phyloP scores from a whole-genome alignment of 1,140 invertebrate species.

The Lordiphosa stackelbergi region DNA sequence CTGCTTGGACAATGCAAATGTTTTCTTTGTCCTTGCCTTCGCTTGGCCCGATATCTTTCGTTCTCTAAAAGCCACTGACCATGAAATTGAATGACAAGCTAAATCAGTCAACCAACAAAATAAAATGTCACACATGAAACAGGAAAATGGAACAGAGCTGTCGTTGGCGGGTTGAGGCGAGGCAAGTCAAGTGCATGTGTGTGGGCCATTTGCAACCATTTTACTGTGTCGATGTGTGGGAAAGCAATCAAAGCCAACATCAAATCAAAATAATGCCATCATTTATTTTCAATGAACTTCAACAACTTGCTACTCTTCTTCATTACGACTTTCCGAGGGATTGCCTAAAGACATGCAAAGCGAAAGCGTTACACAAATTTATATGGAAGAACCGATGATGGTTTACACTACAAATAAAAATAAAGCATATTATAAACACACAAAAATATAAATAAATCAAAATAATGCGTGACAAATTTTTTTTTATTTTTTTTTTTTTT shows the following conservation, averaged over 20 bases:
- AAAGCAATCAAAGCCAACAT: slow-evolving; percentile 72
- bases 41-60: slow-evolving; percentile 28
- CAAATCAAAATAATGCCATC: slow-evolving; percentile 73
- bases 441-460: too few relatives aligned
- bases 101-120: slow-evolving; percentile 72
- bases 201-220: slow-evolving; percentile 49
- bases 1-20: slow-evolving; percentile 47
- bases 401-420: not conserved
- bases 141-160: slow-evolving; percentile 5
- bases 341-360: slow-evolving; percentile 55
- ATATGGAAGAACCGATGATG: not conserved
- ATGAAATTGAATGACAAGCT: slow-evolving; percentile 73
- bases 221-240: slow-evolving; percentile 26
- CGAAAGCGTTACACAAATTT: not conserved
- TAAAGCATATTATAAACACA: too few relatives aligned
- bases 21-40: slow-evolving; percentile 17
- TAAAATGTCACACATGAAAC: slow-evolving; percentile 51
- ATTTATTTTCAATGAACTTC: slow-evolving; percentile 72
- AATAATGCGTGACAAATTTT: too few relatives aligned
- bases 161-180: not conserved
- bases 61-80: slow-evolving; percentile 54
- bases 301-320: slow-evolving; percentile 19
- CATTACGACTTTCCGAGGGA: slow-evolving; percentile 28
- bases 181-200: slow-evolving; percentile 22
- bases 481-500: too few relatives aligned